phyloP scores from a whole-genome alignment of 2,888 invertebrate genomes.

The Plusia festucae region DNA sequence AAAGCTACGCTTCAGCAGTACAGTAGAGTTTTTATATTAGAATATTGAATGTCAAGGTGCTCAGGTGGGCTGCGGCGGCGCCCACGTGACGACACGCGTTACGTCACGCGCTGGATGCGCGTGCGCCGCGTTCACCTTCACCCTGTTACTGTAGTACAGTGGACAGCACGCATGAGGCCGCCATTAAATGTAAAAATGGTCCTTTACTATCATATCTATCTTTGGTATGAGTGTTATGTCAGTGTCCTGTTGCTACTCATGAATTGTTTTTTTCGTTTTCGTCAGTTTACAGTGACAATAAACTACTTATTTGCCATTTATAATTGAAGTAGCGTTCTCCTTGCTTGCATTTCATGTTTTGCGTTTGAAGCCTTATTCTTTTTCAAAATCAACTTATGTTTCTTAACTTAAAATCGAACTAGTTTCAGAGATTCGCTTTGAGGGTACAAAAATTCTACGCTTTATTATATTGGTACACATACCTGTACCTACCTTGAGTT shows the following conservation, averaged over 20 bases:
- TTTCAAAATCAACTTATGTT: no score
- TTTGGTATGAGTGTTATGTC: constrained; percentile 5
- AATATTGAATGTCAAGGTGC: constrained; percentile 54
- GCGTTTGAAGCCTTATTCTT: no score
- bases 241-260: background rate
- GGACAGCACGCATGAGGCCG: constrained; percentile 20
- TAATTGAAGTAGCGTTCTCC: no score
- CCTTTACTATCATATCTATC: constrained; percentile 7
- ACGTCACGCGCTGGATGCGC: background rate
- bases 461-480: no score
- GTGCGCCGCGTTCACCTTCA: constrained; percentile 34
- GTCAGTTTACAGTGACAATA: no score
- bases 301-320: no score
- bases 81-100: constrained; percentile 38
- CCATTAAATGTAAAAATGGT: constrained; percentile 17
- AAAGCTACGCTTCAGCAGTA: background rate
- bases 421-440: no score
- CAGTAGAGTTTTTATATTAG: constrained; percentile 5
- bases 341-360: no score
- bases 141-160: constrained; percentile 30
- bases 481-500: no score
- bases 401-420: no score
- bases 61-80: constrained; percentile 53
- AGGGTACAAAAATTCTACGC: no score
- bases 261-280: background rate